These are phyloP conservation scores for Philereme transversata DNA, from an alignment of 2,888 invertebrate species.

Conservation along the genomic window DNA sequence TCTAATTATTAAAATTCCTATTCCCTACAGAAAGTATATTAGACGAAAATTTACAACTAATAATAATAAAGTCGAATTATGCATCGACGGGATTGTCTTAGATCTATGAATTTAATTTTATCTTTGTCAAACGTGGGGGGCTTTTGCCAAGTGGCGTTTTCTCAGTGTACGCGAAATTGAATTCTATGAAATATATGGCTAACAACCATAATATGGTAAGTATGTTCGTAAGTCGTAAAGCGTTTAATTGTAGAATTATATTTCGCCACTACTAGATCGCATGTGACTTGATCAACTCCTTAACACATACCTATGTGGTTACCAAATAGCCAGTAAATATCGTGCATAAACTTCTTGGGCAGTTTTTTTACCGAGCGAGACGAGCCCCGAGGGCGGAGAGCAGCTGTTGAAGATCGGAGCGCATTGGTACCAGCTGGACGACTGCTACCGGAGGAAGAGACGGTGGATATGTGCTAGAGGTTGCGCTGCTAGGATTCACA, in stretches of 20 bases:
- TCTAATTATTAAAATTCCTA: slow-evolving; percentile 18
- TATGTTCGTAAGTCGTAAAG: too few relatives aligned
- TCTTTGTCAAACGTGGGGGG: slow-evolving; percentile 2
- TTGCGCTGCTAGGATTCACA: slow-evolving; percentile 74
- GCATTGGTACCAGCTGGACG: slow-evolving; percentile 71
- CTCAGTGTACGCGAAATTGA: neutral
- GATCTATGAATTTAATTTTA: neutral
- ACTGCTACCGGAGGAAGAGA: slow-evolving; percentile 61
- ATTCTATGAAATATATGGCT: neutral
- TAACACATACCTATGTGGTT: neutral
- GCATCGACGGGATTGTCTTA: neutral
- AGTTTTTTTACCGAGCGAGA: slow-evolving; percentile 14
- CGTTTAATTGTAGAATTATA: neutral
- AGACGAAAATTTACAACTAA: neutral
- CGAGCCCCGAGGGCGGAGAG: slow-evolving; percentile 40
- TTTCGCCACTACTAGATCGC: neutral
- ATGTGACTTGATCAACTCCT: neutral
- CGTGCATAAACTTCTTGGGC: slow-evolving; percentile 17
- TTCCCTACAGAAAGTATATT: neutral
- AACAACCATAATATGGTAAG: too few relatives aligned
- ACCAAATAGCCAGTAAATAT: neutral
- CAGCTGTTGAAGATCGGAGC: slow-evolving; percentile 66
- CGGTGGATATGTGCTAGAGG: slow-evolving; percentile 75
- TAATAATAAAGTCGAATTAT: neutral
- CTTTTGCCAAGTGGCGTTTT: neutral